Evolutionary conservation across 2,113 vertebrate genomes (phyloP), one percentile per base, ranked within the genome.

Genomic region (Vulpes lagopus): DNA sequence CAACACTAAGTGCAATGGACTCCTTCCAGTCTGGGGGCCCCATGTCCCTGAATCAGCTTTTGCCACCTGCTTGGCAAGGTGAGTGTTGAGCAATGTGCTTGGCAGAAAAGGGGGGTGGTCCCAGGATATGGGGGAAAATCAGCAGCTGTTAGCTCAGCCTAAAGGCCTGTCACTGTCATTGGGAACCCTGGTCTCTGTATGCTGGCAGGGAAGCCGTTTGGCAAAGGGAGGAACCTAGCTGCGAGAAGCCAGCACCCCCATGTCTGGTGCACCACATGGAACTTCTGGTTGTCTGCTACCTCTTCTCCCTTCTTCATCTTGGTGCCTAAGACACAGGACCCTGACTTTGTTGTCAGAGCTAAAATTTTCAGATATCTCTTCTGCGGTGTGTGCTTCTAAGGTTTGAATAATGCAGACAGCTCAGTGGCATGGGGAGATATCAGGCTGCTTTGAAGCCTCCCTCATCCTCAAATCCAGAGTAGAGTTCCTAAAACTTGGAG

Each of bases 1-100:
- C 98, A 99, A 99, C 99, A 99, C 99, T n/a, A 99, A 99, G 98
- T 99, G 99, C 98, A 99, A 99, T 23, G 99, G 99, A 51, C 99
- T 99, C 96, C 99, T 99, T 97, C 99, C 99, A 0, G 99, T 99
- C 93, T 99, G 99, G 99, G 99, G 99, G 20, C 99, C 99, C 15
- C 99, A 99, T 0, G 99, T 99, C 87, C 99, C 99, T n/a, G 99
- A 99, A 97, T 99, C 99, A 7, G 99, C 99, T 51, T 99, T 99
- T 86, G 99, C 99, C 90, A 99, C 99, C 55, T 99, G 99, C 97
- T 99, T 99, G 98, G 99, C 99, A 82, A 99, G 99, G 99, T 99
- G 95, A 98, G 98, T 98, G 22, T 67, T 9, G 6, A 1, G 1
- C 22, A 27, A 80, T 62, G 73, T 43, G 53, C 19, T 0, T 55